Evolutionary conservation across 2,797 vertebrate species (phyloP), one percentile per base, ranked within the genome.

Genomic region (Myiotriccus ornatus): DNA sequence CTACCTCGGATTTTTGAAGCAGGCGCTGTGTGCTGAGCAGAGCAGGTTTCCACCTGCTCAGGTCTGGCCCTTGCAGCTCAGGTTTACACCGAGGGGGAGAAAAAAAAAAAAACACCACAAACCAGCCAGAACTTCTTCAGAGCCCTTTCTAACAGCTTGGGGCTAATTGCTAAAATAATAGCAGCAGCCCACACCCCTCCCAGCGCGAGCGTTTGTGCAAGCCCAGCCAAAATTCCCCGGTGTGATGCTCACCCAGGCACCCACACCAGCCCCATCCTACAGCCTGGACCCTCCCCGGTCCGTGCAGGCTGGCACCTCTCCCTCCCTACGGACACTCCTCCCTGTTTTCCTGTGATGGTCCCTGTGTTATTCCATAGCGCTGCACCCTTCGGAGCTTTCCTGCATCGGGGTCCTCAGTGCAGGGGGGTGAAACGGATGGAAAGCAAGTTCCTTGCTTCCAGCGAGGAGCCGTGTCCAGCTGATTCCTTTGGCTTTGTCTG

Each of bases 31-130:
- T 2, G 55, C 57, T 16, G 68, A 83, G 88, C 92, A 64, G 79
- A 90, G 81, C 90, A 87, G 87, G 91, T 94, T 85, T 50, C 71
- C 89, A 96, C 96, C 96, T 94, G 96, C 95, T 91, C 64, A 3
- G 30, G 22, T 75, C 70, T 75, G 69, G 85, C 92, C 49, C 79
- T 83, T 28, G 49, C 77, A 76, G 79, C 79, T 95, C 83, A 65
- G 0, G 5, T 85, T 63, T 87, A 24, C 52, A 62, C 50, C 15
- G 7, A 34, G 30, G 6, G 23, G 4, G 32, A 8, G 1, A 0
- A 0, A 1, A 5, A 12, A 37, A 34, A 15, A 24, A 15, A 14
- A 7, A 14, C 9, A 11, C 12, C 10, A 69, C 59, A 35, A 60
- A 3, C 8, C 87, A 86, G 18, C 7, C 64, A 73, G 59, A 94